Evolutionary conservation across 2,888 invertebrate species (phyloP), one percentile per base, ranked within the genome.

Genomic region (Heliconius hortense): DNA sequence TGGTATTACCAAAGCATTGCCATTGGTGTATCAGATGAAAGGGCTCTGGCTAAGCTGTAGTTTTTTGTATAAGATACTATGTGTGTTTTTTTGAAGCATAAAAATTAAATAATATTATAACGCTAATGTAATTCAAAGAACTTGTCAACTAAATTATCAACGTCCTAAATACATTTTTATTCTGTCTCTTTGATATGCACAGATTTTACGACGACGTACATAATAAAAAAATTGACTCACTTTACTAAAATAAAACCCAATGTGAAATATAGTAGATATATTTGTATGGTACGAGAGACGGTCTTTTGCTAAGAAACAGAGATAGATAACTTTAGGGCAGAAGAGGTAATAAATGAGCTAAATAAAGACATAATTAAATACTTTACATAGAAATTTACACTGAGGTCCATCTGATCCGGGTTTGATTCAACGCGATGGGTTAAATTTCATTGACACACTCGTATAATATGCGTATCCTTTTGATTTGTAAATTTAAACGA

Each of bases 111-210:
- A n/a, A n/a, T 15, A 39, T 1, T 64, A 24, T 39, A 64, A 31
- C 15, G 13, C 64, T 26, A 7, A 13, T 24, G n/a, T 21, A 35
- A 64, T 39, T 35, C 11, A 13, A 24, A 15, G 39, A 66, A 15
- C 66, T 43, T 66, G 66, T 66, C 66, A 66, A 35, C 24, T 39
- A 66, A 66, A 43, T 66, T 43, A 66, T n/a, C 18, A 15, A 43
- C 15, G 5, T n/a, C 10, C 5, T 35, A 24, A 28, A 63, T 24
- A 43, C 24, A 39, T 66, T 43, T 66, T 66, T 39, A 66, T 66
- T 24, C 5, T 66, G 15, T 28, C 24, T 43, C 66, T 66, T 39
- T 24, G 66, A 66, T 24, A 43, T 64, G 11, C 64, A n/a, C n/a
- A 35, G 21, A 64, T 43, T 39, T 66, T 26, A 66, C 24, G 66